Base-by-base conservation (phyloP, 2,113 vertebrate genomes). In the Mormoops blainvillei region DNA sequence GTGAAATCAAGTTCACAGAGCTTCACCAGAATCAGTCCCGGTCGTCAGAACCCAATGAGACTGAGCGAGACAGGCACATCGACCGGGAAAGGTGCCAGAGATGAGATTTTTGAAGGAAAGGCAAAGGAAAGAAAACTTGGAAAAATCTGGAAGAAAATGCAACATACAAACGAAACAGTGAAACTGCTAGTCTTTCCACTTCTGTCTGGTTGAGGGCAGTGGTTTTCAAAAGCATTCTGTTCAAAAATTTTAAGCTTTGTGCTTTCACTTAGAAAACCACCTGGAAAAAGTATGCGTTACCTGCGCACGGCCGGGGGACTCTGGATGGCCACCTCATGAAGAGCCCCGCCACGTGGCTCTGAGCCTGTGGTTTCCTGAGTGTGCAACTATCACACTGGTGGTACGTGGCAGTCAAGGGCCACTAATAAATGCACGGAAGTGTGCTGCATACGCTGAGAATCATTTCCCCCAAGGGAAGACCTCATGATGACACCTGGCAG, bases 261-360 rank as follows among this genome's bases (percentile, higher is more conserved):
- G 24, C 24, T 93, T 90, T 82, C 61, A 38, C n/a, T 77, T 87
- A 63, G 87, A 63, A 76, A 70, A 38, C 81, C 58, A 61, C 63
- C n/a, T 74, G 11, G 2, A n/a, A 73, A 22, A 38, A 71, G 38
- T 12, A 74, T 24, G 41, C 8, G 5, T 10, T 9, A 9, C 22
- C 58, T 19, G 45, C 24, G 12, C 18, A 9, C 18, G 54, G 54
- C 50, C 19, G 38, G 26, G 31, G 87, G 61, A 28, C 15, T 43
- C 41, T 50, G 84, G n/a, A 31, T n/a, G 58, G 22, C 28, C 41
- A 5, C 24, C 71, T 45, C 2, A 16, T 2, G 4, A 28, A 16
- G 71, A 28, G 45, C 41, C 71, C 41, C 71, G 31, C 83, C 11
- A 38, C 36, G 48, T 4, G 33, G 24, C n/a, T 18, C 84, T n/a